Evolutionary conservation across 2,113 vertebrate genomes (phyloP), one percentile per base, ranked within the genome.

Genomic region (Triplophysa dalaica): DNA sequence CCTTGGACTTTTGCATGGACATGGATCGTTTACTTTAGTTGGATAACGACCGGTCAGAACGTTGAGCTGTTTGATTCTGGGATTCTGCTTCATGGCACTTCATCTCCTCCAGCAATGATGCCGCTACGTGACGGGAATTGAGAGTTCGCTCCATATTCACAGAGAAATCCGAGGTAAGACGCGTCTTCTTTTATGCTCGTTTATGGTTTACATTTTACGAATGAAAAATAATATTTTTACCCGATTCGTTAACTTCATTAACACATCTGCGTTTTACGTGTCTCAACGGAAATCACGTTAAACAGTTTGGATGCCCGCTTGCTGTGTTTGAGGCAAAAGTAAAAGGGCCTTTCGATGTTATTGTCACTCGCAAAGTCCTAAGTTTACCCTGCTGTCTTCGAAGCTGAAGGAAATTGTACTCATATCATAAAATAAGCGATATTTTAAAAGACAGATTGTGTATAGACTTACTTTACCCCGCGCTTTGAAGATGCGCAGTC

Each of bases 81-180:
- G 89, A 92, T 87, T 83, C 82, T 83, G 85, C 88, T 90, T 87
- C 87, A 83, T 87, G 90, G 90, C 87, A 91, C 89, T 89, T 91
- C 72, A 88, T 87, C 89, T 89, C 84, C 85, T 86, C 84, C 90
- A 90, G 83, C 91, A 82, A 87, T 82, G 91, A 93, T 93, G 92
- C 84, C 85, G 89, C 87, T 84, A 87, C 92, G 91, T 92, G 87
- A 85, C 89, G 86, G 85, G 79, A 87, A 88, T 85, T 89, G 81
- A 87, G 85, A 90, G 80, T 82, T 43, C 87, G 67, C 50, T 86
- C 12, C 58, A 43, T 76, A 81, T 81, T 83, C 80, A 19, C 63
- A 80, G 62, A 87, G 80, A 83, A 80, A 77, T 81, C 80, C 43
- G 91, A 89, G 91, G 91, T 93, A 92, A 92, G 91, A 29, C 79